Evolutionary conservation across 2,888 invertebrate species (phyloP).

Genomic region (Rhodophaea formosa): DNA sequence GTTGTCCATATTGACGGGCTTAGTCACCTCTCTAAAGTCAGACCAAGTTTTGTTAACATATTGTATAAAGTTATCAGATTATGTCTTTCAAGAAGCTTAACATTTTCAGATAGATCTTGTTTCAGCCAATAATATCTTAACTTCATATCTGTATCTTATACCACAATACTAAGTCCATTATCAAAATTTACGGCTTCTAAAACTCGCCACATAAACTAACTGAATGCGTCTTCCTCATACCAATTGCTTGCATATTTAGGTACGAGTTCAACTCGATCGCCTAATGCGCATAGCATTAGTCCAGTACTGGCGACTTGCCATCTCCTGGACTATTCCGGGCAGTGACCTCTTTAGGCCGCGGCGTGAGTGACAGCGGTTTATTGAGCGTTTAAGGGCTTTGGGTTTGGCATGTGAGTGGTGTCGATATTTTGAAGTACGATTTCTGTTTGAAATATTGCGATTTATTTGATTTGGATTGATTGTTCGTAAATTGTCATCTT

Average conservation of each 20-base stretch:
- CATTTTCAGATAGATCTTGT: too few species aligned
- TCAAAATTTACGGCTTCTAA: background rate
- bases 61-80: too few species aligned
- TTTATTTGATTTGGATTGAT: too few species aligned
- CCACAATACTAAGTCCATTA: too few species aligned
- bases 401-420: background rate
- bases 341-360: conserved; percentile 49
- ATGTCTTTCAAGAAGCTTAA: too few species aligned
- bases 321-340: conserved; percentile 55
- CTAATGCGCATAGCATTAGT: conserved; percentile 53
- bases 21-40: too few species aligned
- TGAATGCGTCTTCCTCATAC: conserved; percentile 18
- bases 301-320: conserved; percentile 56
- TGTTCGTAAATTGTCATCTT: too few species aligned
- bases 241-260: conserved; percentile 30
- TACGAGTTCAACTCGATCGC: conserved; percentile 40
- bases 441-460: too few species aligned
- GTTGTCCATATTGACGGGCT: too few species aligned
- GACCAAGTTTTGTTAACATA: too few species aligned
- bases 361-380: conserved; percentile 11
- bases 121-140: too few species aligned
- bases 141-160: too few species aligned
- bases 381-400: background rate
- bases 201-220: conserved; percentile 6
- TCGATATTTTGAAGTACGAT: background rate